phyloP scores from a whole-genome alignment of 2,113 vertebrate genomes.

The Oophaga pumilio region DNA sequence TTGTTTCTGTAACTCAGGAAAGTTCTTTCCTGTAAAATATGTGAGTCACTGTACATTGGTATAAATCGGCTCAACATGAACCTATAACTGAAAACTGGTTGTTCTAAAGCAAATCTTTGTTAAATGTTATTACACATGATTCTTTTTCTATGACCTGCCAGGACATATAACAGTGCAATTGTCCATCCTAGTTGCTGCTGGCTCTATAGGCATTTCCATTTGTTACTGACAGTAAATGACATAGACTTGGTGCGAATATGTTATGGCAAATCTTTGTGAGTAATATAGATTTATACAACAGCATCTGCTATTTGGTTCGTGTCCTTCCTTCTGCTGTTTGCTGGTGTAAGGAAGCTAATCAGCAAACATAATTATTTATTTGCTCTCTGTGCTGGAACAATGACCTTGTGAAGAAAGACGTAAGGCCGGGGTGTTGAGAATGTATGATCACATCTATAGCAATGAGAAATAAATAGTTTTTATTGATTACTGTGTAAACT shows the following conservation, averaged over 20 bases:
- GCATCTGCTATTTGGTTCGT: slow-evolving; percentile 22
- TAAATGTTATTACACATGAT: background rate
- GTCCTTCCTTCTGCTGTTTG: background rate
- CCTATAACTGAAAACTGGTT: too few species aligned
- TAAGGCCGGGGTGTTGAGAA: background rate
- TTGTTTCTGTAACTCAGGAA: too few species aligned
- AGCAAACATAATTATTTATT: slow-evolving; percentile 45
- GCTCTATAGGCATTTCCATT: slow-evolving; percentile 27
- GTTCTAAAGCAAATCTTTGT: background rate
- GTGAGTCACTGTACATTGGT: background rate
- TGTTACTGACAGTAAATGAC: slow-evolving; percentile 41
- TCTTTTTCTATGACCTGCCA: background rate
- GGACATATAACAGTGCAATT: background rate
- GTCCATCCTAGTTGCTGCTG: slow-evolving; percentile 10
- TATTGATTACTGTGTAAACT: slow-evolving; percentile 37
- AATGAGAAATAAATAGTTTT: slow-evolving; percentile 25
- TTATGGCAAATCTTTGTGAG: slow-evolving; percentile 14
- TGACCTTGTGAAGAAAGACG: slow-evolving; percentile 21
- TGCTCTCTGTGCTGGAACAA: slow-evolving; percentile 19
- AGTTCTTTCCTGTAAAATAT: background rate
- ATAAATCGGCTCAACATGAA: background rate
- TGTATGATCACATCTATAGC: background rate
- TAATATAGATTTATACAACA: slow-evolving; percentile 48
- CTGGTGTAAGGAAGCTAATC: slow-evolving; percentile 22
- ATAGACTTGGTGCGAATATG: background rate